These are phyloP conservation scores for Rotaria magnacalcarata DNA, from an alignment of 2,888 invertebrate species.

Conservation along the genomic window DNA sequence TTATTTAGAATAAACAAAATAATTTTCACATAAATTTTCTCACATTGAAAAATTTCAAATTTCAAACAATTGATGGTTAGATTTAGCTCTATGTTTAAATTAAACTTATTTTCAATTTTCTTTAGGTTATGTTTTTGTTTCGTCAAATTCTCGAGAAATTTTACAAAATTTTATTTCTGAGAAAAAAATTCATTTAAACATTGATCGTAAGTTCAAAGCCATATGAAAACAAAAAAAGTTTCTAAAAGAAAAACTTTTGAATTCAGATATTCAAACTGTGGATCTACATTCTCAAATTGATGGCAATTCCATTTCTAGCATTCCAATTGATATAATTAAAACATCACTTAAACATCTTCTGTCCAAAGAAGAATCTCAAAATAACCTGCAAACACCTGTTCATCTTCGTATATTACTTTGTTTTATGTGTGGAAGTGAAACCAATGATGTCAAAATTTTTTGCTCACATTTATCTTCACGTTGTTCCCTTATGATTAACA, in stretches of 20 bases:
- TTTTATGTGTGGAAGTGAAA: slow-evolving; percentile 29
- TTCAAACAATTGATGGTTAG: slow-evolving; percentile 14
- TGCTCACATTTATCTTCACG: background rate
- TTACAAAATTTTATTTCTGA: background rate
- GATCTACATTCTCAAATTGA: background rate
- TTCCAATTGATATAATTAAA: background rate
- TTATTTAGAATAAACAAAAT: background rate
- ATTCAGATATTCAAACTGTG: background rate
- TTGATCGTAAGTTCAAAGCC: background rate
- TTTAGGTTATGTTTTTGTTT: slow-evolving; percentile 3
- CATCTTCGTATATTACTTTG: background rate
- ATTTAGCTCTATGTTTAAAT: background rate
- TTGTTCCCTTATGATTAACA: background rate
- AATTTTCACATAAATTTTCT: background rate
- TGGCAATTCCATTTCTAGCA: background rate
- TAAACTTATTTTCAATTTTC: background rate
- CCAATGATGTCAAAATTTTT: background rate
- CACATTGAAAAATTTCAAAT: background rate
- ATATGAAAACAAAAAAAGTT: background rate
- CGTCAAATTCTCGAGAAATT: background rate
- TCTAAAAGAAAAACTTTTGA: background rate
- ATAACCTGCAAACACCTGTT: background rate
- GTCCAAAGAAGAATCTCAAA: background rate
- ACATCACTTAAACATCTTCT: background rate
- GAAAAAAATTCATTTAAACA: background rate